phyloP scores from a whole-genome alignment of 2,797 vertebrate genomes.

The Borostomias antarcticus region DNA sequence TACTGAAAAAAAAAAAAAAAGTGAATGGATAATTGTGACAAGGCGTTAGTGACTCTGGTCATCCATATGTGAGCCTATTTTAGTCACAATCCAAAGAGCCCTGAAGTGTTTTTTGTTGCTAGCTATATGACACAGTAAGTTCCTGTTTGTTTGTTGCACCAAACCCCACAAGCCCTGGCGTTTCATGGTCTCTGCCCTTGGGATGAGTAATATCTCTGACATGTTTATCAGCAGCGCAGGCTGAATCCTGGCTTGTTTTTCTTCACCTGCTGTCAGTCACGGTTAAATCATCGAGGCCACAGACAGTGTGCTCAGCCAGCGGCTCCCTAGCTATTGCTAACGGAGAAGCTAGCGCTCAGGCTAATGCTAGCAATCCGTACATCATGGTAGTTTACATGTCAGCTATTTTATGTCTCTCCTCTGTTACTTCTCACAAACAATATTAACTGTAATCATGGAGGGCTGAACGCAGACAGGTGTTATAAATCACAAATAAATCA shows the following conservation, averaged over 20 bases:
- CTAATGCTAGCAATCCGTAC: not conserved
- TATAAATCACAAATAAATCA: not conserved
- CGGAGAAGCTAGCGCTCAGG: not conserved
- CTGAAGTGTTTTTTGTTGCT: no score
- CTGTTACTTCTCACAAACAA: not conserved
- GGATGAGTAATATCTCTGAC: not conserved
- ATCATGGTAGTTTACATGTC: not conserved
- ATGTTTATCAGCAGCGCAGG: not conserved
- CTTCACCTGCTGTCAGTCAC: not conserved
- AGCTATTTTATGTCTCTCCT: conserved; percentile 6
- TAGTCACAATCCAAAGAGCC: not conserved
- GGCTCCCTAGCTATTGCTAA: no score
- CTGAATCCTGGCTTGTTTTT: not conserved
- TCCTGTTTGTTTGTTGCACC: no score
- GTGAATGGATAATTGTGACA: no score
- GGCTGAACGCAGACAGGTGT: not conserved
- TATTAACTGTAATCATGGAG: not conserved
- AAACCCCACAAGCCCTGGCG: not conserved
- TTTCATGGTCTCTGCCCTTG: not conserved
- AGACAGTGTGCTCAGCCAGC: not conserved
- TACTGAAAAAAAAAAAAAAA: no score
- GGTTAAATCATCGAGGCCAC: not conserved
- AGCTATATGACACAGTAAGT: no score
- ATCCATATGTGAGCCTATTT: not conserved
- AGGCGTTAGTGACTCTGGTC: no score